phyloP scores from a whole-genome alignment of 2,888 invertebrate species.

The Acrobeloides nanus region DNA sequence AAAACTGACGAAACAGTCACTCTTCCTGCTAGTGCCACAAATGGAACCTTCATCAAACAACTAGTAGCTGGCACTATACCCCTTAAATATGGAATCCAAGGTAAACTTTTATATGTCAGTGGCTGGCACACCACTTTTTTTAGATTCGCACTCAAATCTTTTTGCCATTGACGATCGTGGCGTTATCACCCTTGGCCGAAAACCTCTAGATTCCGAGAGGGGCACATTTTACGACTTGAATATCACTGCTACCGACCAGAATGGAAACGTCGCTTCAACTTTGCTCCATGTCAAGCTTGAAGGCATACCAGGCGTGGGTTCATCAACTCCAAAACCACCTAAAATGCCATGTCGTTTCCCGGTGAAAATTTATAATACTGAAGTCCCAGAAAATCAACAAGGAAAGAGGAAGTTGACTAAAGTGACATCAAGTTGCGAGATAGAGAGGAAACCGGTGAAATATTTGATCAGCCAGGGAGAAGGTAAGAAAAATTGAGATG shows the following conservation, averaged over 20 bases:
- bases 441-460: no score
- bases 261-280: constrained; percentile 19
- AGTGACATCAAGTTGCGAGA: constrained; percentile 24
- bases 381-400: constrained; percentile 34
- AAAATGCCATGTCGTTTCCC: constrained; percentile 25
- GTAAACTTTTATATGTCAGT: constrained; percentile 5
- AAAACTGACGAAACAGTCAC: constrained; percentile 16
- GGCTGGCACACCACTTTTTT: constrained; percentile 9
- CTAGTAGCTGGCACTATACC: constrained; percentile 23
- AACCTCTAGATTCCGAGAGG: constrained; percentile 28
- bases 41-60: constrained; percentile 25
- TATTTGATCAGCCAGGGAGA: no score
- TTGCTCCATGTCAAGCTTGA: constrained; percentile 32
- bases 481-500: no score
- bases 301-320: constrained; percentile 15
- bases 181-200: constrained; percentile 23
- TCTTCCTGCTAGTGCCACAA: constrained; percentile 5
- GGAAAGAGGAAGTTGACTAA: constrained; percentile 22
- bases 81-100: constrained; percentile 7
- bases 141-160: constrained; percentile 16
- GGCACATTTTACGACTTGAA: constrained; percentile 29
- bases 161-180: constrained; percentile 32
- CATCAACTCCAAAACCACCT: constrained; percentile 3
- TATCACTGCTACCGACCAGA: constrained; percentile 29
- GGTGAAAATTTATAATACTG: constrained; percentile 35